phyloP scores from a whole-genome alignment of 2,113 vertebrate genomes.

The Donacobius atricapilla region DNA sequence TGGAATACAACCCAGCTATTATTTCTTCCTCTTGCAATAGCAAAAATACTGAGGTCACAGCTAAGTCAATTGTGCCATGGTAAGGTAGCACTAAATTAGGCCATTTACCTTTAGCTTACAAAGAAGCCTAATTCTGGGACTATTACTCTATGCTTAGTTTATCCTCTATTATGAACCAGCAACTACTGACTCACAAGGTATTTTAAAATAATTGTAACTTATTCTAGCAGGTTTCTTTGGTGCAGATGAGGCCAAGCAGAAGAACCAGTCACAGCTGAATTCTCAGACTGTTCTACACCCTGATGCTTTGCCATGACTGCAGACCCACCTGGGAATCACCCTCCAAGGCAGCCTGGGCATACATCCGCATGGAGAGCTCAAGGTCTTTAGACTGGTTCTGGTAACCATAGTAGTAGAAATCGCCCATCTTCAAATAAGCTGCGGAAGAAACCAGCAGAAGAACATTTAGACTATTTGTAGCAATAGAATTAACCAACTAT shows the following conservation, averaged over 20 bases:
- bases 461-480: background rate
- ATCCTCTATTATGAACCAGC: background rate
- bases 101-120: background rate
- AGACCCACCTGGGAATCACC: slow-evolving; percentile 86
- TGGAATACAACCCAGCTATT: background rate
- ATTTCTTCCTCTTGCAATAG: background rate
- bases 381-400: slow-evolving; percentile 72
- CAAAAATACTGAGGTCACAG: background rate
- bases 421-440: slow-evolving; percentile 93
- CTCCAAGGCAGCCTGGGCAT: slow-evolving; percentile 82
- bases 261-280: background rate
- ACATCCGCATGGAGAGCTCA: slow-evolving; percentile 80
- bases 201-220: background rate
- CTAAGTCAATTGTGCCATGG: background rate
- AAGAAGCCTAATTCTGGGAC: background rate
- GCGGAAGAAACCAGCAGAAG: background rate
- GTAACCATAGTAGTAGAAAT: slow-evolving; percentile 84
- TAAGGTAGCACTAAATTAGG: background rate
- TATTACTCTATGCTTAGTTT: background rate
- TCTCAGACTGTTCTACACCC: background rate
- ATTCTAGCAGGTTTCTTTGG: background rate
- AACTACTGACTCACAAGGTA: background rate
- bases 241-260: background rate
- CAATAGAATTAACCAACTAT: background rate
- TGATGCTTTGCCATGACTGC: background rate